These are phyloP conservation scores for Eubasilissa splendida DNA, from an alignment of 2,888 invertebrate genomes.

Conservation along the genomic window DNA sequence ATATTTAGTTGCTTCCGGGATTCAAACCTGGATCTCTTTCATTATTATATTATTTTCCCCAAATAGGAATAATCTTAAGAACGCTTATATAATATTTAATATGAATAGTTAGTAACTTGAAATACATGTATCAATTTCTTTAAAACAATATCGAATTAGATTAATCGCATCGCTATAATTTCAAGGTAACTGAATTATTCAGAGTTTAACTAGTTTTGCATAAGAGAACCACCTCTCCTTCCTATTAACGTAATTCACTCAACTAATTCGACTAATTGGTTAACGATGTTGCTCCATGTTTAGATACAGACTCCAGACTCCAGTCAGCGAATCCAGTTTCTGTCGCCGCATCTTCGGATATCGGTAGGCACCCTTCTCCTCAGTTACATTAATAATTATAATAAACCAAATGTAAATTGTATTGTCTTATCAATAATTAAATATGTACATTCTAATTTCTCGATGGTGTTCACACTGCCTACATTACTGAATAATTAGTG, in stretches of 20 bases:
- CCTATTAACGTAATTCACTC: conserved; percentile 56
- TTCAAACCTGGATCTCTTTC: too few relatives aligned
- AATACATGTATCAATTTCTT: too few relatives aligned
- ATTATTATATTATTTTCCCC: too few relatives aligned
- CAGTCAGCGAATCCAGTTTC: conserved; percentile 15
- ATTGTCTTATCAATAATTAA: conserved; percentile 15
- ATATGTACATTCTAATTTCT: conserved; percentile 24
- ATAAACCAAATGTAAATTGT: conserved; percentile 35
- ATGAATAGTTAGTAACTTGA: too few relatives aligned
- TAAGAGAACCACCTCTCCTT: conserved; percentile 23
- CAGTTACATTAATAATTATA: conserved; percentile 17
- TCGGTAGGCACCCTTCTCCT: background rate
- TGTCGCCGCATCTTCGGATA: background rate
- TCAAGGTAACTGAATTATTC: conserved; percentile 15
- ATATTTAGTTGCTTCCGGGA: too few relatives aligned
- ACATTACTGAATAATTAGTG: too few relatives aligned
- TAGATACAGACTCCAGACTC: conserved; percentile 15
- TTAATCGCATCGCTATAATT: background rate
- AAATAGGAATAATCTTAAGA: too few relatives aligned
- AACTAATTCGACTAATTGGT: conserved; percentile 55
- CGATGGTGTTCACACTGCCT: too few relatives aligned
- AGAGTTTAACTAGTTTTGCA: conserved; percentile 28
- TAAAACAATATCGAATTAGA: background rate
- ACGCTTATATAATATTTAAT: too few relatives aligned
- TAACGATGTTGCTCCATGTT: conserved; percentile 53